Percentiles rank a stretch among this genome's conserved stretches.
phyloP scores from a whole-genome alignment of 2,113 vertebrate species.

The Chloroceryle aenea region DNA sequence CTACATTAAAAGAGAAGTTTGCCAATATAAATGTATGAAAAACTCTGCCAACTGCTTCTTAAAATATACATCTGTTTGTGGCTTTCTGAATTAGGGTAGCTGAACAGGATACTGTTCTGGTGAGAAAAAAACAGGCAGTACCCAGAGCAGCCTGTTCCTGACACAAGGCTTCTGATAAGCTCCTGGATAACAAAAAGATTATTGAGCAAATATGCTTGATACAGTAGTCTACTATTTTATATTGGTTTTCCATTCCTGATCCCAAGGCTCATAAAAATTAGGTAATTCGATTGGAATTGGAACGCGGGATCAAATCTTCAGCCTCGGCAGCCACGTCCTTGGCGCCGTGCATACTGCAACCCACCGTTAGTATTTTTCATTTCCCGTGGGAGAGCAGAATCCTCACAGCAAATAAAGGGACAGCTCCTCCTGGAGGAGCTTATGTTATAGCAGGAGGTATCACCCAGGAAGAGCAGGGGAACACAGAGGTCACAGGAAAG shows the following conservation, averaged over 20 bases:
- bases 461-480: not conserved
- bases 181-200: constrained; percentile 18
- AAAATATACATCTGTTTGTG: not conserved
- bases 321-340: constrained; percentile 40
- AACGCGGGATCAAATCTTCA: not conserved
- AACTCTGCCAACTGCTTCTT: not conserved
- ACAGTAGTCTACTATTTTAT: not conserved
- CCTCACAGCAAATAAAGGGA: not conserved
- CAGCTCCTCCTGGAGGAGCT: not conserved
- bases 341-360: constrained; percentile 34
- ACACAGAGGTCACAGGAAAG: not conserved
- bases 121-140: not conserved
- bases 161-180: not conserved
- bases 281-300: not conserved
- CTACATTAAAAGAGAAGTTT: not conserved
- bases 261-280: not conserved
- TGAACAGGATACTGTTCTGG: not conserved
- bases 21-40: not conserved
- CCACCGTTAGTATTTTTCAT: not conserved
- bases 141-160: not conserved
- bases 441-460: not conserved
- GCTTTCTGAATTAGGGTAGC: not conserved
- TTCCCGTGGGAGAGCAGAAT: not conserved
- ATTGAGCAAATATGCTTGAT: not conserved
- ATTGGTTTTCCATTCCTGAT: not conserved